Conservation (phyloP, 2,113 vertebrate species). For the Bombycilla garrulus region DNA sequence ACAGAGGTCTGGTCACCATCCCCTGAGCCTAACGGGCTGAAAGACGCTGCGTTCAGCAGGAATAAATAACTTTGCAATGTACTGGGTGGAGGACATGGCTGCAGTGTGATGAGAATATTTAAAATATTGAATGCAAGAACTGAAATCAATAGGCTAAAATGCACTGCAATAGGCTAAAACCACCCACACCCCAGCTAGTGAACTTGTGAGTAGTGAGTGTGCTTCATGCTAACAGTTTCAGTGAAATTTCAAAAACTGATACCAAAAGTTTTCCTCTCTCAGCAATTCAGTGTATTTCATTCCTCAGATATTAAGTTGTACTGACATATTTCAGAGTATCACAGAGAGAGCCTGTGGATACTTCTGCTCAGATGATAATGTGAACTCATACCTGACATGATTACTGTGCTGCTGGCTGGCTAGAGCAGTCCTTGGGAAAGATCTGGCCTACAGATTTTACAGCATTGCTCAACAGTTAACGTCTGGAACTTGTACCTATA, state of each 20-base stretch:
- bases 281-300: neutral
- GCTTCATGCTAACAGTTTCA: neutral
- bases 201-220: neutral
- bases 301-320: neutral
- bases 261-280: neutral
- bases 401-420: neutral
- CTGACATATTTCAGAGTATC: neutral
- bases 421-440: neutral
- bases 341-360: neutral
- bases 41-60: fast-evolving
- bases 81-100: neutral
- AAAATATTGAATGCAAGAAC: fast-evolving
- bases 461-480: neutral
- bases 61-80: neutral
- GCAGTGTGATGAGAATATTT: neutral
- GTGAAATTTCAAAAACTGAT: neutral
- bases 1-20: neutral
- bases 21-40: neutral
- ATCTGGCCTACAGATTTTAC: neutral
- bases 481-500: neutral
- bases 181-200: neutral
- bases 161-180: fast-evolving
- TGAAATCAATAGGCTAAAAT: neutral
- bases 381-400: neutral
- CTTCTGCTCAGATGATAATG: neutral